These are phyloP conservation scores for Nyleta sp. DNA, from an alignment of 2,888 invertebrate genomes.

Conservation along the genomic window DNA sequence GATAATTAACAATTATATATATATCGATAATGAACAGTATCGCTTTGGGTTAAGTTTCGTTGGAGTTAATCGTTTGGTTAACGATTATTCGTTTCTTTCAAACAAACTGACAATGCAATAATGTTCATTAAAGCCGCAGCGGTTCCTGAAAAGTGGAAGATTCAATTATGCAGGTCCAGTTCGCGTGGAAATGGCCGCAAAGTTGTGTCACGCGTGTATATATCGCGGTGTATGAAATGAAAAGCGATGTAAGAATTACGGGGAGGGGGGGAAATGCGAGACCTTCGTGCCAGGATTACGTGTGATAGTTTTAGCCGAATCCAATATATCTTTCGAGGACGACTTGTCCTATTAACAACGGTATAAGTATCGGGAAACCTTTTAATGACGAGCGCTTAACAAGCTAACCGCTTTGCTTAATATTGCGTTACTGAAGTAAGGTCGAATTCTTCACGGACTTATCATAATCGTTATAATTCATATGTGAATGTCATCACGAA, in stretches of 20 bases:
- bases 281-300: constrained; percentile 57
- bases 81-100: too few relatives aligned
- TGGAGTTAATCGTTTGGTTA: too few relatives aligned
- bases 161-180: constrained; percentile 6
- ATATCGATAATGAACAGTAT: too few relatives aligned
- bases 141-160: constrained; percentile 19
- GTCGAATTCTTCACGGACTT: constrained; percentile 49
- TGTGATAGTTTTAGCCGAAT: constrained; percentile 71
- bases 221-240: constrained; percentile 29
- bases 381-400: constrained; percentile 71
- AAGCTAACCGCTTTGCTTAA: constrained; percentile 72
- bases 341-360: constrained; percentile 74
- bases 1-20: too few relatives aligned
- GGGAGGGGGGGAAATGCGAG: constrained; percentile 35
- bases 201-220: constrained; percentile 3
- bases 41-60: too few relatives aligned
- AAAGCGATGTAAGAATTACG: constrained; percentile 46
- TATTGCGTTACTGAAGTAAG: constrained; percentile 57
- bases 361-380: constrained; percentile 75
- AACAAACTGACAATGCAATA: too few relatives aligned
- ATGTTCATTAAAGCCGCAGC: too few relatives aligned
- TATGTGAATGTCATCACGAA: constrained; percentile 44
- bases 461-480: constrained; percentile 40
- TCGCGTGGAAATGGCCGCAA: neutral
- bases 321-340: constrained; percentile 74